Base-by-base conservation (phyloP, 2,113 vertebrate species). In the Toxotes jaculatrix region DNA sequence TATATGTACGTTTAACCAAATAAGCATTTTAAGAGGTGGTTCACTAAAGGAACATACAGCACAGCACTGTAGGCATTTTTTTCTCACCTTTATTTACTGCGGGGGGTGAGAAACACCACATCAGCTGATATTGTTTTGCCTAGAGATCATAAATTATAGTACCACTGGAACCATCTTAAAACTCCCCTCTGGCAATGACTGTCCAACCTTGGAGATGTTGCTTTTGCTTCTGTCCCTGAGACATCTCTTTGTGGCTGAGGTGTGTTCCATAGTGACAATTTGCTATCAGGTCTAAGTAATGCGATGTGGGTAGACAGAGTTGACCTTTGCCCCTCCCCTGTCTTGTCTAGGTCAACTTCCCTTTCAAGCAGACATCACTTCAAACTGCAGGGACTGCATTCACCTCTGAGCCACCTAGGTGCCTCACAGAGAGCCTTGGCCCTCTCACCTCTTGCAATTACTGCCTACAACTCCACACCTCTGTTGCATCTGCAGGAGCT, bases 341-440 rank as follows among this genome's bases (percentile, higher is more conserved):
- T 88, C 80, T 88, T 61, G 78, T 88, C 75, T 78, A 90, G 92
- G 91, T 93, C 92, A 90, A 91, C 86, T 80, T 88, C 43, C 67
- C 85, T 92, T 93, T 93, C 85, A 90, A 89, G 85, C 74, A 87
- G 70, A 87, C 57, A 72, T 57, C 63, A 64, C 87, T 84, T 93
- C 86, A 91, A 85, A 85, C 83, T 86, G 77, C 82, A 74, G 79
- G 76, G 78, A 83, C 77, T 85, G 75, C 59, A 88, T 74, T 92
- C 89, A 91, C 91, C 91, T 90, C 84, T 78, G 62, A 85, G 91
- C 80, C 82, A 80, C 82, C 67, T 45, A 74, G 40, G 85, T 32
- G 76, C 74, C 64, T 85, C 68, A 31, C 69, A 79, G 60, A 88
- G 75, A 83, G 76, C 65, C 76, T 61, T 66, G 61, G 73, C 62